These are phyloP conservation scores for Heliconius melpomene DNA, from an alignment of 1,140 invertebrate species.

Conservation along the genomic window DNA sequence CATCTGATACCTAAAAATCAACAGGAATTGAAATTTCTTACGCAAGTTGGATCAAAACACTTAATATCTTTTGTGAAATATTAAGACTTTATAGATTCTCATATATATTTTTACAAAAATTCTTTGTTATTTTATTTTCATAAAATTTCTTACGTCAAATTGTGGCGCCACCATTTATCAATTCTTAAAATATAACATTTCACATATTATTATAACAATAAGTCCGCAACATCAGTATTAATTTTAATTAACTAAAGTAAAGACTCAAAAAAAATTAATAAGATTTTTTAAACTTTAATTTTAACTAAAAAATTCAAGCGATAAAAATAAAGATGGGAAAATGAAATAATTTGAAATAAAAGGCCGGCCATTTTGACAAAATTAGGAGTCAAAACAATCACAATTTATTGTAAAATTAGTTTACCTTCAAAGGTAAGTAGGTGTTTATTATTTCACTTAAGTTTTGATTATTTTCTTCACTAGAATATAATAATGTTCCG, in stretches of 20 bases:
- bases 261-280: not conserved
- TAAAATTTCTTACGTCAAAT: constrained; percentile 42
- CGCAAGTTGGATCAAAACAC: not conserved
- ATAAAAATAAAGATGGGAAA: constrained; percentile 59
- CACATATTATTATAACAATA: not conserved
- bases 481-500: constrained; percentile 83
- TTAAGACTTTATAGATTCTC: not conserved
- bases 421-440: constrained; percentile 88
- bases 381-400: constrained; percentile 84
- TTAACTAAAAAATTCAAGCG: constrained; percentile 21
- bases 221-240: not conserved
- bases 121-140: constrained; percentile 11
- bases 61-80: not conserved
- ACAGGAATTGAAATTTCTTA: not conserved
- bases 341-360: constrained; percentile 49
- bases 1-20: constrained; percentile 82
- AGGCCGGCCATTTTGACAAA: constrained; percentile 65
- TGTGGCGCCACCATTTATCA: constrained; percentile 46
- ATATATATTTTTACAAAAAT: not conserved
- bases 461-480: constrained; percentile 82
- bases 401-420: constrained; percentile 64
- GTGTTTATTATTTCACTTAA: constrained; percentile 85
- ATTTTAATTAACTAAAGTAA: not conserved
- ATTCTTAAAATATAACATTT: constrained; percentile 21
- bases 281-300: constrained; percentile 4